Evolutionary conservation across 2,888 invertebrate species (phyloP).

Genomic region (Oxyteleia sp.): DNA sequence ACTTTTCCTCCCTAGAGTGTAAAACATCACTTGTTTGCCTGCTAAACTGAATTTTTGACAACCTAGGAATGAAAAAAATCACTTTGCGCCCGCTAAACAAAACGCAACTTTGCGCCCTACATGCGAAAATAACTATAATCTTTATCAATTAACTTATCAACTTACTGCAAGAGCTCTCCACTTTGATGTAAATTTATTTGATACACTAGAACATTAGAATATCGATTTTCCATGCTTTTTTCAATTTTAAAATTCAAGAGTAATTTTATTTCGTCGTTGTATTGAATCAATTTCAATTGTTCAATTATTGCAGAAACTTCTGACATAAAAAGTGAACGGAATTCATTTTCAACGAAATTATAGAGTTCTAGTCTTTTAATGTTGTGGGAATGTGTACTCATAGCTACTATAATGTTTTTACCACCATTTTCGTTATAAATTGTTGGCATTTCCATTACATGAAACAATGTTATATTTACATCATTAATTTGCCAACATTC

Average conservation of each 20-base stretch:
- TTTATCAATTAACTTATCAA: not conserved
- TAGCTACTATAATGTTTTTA: too few species aligned
- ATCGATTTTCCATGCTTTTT: slow-evolving; percentile 11
- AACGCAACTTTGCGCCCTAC: too few species aligned
- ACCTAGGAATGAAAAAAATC: too few species aligned
- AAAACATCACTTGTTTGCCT: too few species aligned
- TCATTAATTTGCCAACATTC: slow-evolving; percentile 39
- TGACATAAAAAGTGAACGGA: slow-evolving; percentile 18
- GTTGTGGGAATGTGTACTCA: too few species aligned
- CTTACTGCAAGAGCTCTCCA: slow-evolving; percentile 19
- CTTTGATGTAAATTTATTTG: slow-evolving; percentile 8
- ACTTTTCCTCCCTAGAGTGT: too few species aligned
- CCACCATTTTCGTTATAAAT: slow-evolving; percentile 9
- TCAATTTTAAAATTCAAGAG: slow-evolving; percentile 28
- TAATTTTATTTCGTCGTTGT: slow-evolving; percentile 14
- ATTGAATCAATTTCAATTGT: slow-evolving; percentile 19
- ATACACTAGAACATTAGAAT: slow-evolving; percentile 29
- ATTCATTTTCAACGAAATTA: slow-evolving; percentile 23
- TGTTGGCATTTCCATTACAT: slow-evolving; percentile 33
- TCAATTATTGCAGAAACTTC: slow-evolving; percentile 21
- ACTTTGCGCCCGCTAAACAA: too few species aligned
- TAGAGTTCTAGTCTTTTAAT: too few species aligned
- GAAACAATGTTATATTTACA: slow-evolving; percentile 30
- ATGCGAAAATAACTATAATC: too few species aligned
- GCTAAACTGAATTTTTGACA: too few species aligned